phyloP scores from a whole-genome alignment of 1,140 invertebrate species.

The Drosophila sulfurigaster region DNA sequence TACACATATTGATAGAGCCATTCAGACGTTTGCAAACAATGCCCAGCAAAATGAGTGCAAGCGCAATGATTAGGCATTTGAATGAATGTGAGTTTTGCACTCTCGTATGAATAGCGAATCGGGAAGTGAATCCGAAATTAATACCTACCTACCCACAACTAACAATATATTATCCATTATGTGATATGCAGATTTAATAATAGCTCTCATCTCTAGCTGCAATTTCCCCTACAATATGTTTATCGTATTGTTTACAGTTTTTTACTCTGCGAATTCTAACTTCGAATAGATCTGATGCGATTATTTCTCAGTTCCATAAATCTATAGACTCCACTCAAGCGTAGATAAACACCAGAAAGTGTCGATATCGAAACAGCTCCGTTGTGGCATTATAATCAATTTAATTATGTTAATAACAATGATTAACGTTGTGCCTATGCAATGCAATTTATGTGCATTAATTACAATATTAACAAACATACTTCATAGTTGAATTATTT shows the following conservation, averaged over 20 bases:
- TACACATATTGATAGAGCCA: slow-evolving; percentile 10
- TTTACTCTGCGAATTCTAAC: not conserved
- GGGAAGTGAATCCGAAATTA: slow-evolving; percentile 13
- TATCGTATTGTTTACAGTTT: not conserved
- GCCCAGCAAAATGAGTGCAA: slow-evolving; percentile 59
- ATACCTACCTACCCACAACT: not conserved
- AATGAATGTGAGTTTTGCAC: slow-evolving; percentile 23
- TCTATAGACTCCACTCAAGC: not conserved
- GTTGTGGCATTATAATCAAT: not conserved
- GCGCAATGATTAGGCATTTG: slow-evolving; percentile 56
- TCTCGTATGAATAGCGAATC: not conserved
- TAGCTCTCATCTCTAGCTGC: not conserved
- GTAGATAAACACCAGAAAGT: slow-evolving; percentile 4
- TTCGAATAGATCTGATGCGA: not conserved
- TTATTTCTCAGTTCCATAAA: not conserved
- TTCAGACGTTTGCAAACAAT: slow-evolving; percentile 54
- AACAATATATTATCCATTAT: not conserved
- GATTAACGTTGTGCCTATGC: too few species aligned
- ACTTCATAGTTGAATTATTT: too few species aligned
- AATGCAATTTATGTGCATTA: too few species aligned
- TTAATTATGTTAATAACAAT: not conserved
- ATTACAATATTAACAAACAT: too few species aligned
- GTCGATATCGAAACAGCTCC: not conserved
- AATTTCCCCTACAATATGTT: not conserved
- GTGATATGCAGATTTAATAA: slow-evolving; percentile 3